phyloP scores from a whole-genome alignment of 2,797 vertebrate genomes.

The Euphonia xanthogaster region DNA sequence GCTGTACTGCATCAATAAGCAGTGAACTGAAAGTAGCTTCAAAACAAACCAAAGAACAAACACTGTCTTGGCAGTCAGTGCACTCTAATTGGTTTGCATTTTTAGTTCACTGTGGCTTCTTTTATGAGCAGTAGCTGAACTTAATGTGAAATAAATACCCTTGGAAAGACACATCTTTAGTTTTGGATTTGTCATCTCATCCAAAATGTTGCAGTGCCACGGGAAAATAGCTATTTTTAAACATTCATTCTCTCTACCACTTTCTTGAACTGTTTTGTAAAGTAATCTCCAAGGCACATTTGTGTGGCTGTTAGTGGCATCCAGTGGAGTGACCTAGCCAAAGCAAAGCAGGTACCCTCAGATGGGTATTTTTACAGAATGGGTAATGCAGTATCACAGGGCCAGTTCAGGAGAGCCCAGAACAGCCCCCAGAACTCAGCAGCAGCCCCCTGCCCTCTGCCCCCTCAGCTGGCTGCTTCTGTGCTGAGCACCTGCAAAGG shows the following conservation, averaged over 20 bases:
- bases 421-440: background rate
- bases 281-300: background rate
- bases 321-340: background rate
- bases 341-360: background rate
- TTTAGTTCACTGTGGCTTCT: background rate
- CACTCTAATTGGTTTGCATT: background rate
- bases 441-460: background rate
- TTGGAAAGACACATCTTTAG: background rate
- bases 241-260: background rate
- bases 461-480: background rate
- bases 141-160: background rate
- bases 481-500: background rate
- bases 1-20: background rate
- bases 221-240: background rate
- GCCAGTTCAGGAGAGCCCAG: background rate
- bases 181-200: background rate
- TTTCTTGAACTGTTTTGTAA: background rate
- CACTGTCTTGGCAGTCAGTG: background rate
- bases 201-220: background rate
- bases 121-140: background rate
- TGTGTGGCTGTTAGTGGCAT: background rate
- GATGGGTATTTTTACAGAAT: background rate
- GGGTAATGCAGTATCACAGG: background rate
- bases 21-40: conserved; percentile 3
- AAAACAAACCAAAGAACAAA: conserved; percentile 11